phyloP scores from a whole-genome alignment of 2,888 invertebrate genomes.

The Hemistola chrysoprasaria region DNA sequence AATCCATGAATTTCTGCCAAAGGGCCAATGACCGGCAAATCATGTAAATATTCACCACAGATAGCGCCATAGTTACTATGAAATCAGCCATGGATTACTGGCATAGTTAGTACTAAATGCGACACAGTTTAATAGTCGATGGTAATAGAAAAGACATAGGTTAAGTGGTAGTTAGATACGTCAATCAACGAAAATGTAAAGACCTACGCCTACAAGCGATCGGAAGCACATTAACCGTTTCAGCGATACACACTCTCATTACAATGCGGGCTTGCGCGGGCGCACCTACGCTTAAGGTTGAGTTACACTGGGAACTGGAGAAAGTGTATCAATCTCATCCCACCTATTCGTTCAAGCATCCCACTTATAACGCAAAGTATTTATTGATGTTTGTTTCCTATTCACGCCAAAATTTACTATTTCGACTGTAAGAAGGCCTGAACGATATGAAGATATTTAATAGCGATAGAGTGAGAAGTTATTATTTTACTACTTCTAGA shows the following conservation, averaged over 20 bases:
- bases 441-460: too few relatives aligned
- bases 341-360: too few relatives aligned
- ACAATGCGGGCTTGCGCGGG: constrained; percentile 38
- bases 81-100: background rate
- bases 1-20: constrained; percentile 13
- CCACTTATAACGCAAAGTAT: too few relatives aligned
- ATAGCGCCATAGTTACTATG: constrained; percentile 5
- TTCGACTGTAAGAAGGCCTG: too few relatives aligned
- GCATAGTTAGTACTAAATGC: constrained; percentile 2
- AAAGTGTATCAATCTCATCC: constrained; percentile 2
- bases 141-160: background rate
- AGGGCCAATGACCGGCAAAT: constrained; percentile 22
- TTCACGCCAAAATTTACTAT: too few relatives aligned
- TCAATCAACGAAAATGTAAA: constrained; percentile 23
- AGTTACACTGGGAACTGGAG: constrained; percentile 17
- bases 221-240: constrained; percentile 20
- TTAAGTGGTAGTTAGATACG: constrained; percentile 11
- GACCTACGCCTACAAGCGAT: constrained; percentile 18
- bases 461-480: too few relatives aligned
- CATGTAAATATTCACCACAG: constrained; percentile 14
- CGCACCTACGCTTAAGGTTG: constrained; percentile 44
- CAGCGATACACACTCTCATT: constrained; percentile 35
- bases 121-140: constrained; percentile 2
- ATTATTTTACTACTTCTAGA: too few relatives aligned
- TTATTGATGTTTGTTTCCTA: too few relatives aligned